Evolutionary conservation across 2,797 vertebrate species (phyloP), one percentile per base, ranked within the genome.

Genomic region (Cyclopterus lumpus): DNA sequence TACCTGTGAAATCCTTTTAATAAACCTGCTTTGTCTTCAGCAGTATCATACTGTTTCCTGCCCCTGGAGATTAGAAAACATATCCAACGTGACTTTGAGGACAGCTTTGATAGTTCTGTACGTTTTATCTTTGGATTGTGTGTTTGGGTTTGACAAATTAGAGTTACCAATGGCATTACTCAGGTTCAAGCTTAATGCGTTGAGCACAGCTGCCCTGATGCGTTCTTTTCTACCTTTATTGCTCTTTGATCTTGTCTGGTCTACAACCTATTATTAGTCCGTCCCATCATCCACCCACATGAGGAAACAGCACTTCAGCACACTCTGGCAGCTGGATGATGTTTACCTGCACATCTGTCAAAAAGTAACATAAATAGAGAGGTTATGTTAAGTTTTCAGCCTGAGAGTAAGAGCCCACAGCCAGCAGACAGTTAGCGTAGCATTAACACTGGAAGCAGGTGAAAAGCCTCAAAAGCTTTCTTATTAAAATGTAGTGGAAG

Each of bases 61-160:
- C 85, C 71, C 66, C 86, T 95, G 95, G 94, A 95, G 85, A 93
- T 97, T 81, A 95, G 94, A 90, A 95, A 96, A 77, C 54, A 14
- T 79, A 91, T 95, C 77, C 94, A 95, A 54, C 93, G 94, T 86
- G 93, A 96, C 80, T 96, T 95, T 88, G 90, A 95, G 53, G 95
- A 96, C 91, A 95, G 95, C 63, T 85, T 94, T 89, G 95, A 96
- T 61, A 94, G 73, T 95, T 59, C 86, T 96, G 77, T 93, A 90
- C 84, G 85, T 96, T 71, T 79, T 44, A 59, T 86, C 69, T 67
- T 63, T 63, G 34, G 61, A 62, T 62, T 60, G 49, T 42, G 20
- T 30, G 71, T 61, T 20, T 79, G 36, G 71, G 54, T 72, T 38
- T 57, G 34, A 83, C 48, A 81, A 51, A 75, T 51, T 36, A 61